A percentile compares a stretch with the other conserved stretches of the same genome.
These are phyloP conservation scores for Escarpia spicata DNA, from an alignment of 2,888 invertebrate species.

Conservation along the genomic window DNA sequence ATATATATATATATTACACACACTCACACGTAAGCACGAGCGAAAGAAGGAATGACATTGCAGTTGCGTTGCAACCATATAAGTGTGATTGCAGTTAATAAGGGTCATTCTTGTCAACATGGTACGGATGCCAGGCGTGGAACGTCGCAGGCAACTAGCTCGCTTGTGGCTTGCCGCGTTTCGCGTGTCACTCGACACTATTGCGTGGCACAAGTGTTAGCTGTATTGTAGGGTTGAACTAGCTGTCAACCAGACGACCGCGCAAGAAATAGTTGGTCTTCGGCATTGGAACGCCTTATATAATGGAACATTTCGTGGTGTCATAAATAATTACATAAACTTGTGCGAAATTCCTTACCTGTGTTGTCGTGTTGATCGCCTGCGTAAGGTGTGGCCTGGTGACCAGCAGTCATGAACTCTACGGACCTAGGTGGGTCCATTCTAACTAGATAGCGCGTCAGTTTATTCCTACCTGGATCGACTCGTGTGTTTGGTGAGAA, in stretches of 20 bases:
- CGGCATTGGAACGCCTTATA: neutral
- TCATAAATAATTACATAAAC: neutral
- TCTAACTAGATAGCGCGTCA: neutral
- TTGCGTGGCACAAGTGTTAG: neutral
- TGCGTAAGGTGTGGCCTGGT: neutral
- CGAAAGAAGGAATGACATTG: no score
- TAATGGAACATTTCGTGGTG: neutral
- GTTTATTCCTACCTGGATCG: neutral
- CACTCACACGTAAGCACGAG: no score
- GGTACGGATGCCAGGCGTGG: neutral
- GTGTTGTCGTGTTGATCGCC: neutral
- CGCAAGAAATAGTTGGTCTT: neutral
- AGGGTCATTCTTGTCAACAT: neutral
- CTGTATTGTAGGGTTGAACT: neutral
- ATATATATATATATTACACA: no score
- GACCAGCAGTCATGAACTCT: neutral
- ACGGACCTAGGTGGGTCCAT: neutral
- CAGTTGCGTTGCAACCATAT: no score
- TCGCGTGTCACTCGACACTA: neutral
- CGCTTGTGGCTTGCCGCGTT: neutral
- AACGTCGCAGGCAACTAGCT: neutral
- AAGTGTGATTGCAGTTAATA: no score
- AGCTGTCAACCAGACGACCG: neutral
- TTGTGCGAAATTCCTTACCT: neutral
- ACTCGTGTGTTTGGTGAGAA: neutral